Conservation (phyloP, 2,888 invertebrate species). For the Mechanitis mazaeus region DNA sequence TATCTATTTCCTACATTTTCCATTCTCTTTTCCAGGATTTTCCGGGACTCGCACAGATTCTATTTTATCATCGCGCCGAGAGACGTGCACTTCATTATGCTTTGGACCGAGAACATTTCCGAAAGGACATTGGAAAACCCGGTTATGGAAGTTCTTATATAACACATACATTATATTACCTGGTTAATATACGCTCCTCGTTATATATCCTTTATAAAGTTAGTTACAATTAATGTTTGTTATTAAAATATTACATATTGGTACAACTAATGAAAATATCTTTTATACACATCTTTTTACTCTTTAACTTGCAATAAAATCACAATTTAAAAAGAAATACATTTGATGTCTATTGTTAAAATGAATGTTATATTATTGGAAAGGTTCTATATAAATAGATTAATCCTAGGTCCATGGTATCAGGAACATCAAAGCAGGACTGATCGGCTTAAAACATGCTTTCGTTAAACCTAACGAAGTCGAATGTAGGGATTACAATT, state of each 20-base stretch:
- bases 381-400: not conserved
- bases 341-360: too few species aligned
- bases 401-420: not conserved
- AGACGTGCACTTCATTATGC: conserved; percentile 18
- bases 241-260: too few species aligned
- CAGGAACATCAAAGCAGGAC: conserved; percentile 5
- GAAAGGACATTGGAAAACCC: conserved; percentile 26
- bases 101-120: conserved; percentile 20
- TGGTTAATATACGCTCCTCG: not conserved
- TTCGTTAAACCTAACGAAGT: conserved; percentile 56
- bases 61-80: conserved; percentile 43
- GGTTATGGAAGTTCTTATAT: conserved; percentile 1
- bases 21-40: conserved; percentile 60
- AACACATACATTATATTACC: not conserved
- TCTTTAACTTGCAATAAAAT: too few species aligned
- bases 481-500: conserved; percentile 37
- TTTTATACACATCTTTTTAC: too few species aligned
- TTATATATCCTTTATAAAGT: not conserved
- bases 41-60: conserved; percentile 51
- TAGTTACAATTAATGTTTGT: too few species aligned
- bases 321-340: too few species aligned
- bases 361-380: not conserved
- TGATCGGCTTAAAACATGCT: conserved; percentile 31
- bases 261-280: too few species aligned
- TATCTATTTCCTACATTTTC: conserved; percentile 28